phyloP scores from a whole-genome alignment of 2,888 invertebrate species.

The Synanthedon vespiformis region DNA sequence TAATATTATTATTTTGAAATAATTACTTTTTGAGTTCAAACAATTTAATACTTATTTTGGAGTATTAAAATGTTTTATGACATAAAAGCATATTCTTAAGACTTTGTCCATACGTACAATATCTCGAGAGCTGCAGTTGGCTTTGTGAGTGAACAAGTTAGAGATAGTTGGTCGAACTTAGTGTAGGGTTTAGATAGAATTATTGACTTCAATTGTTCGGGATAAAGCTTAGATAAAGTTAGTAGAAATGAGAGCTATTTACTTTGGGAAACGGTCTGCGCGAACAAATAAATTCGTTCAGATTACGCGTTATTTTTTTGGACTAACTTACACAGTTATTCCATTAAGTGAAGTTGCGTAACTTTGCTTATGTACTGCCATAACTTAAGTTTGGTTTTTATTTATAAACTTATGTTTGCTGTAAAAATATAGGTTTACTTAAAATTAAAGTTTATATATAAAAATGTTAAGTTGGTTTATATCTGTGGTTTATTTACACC shows the following conservation, averaged over 20 bases:
- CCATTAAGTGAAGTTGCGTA: background rate
- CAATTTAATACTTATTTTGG: too few relatives aligned
- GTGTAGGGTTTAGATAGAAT: constrained; percentile 8
- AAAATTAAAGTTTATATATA: too few relatives aligned
- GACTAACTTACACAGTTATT: background rate
- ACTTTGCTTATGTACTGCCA: background rate
- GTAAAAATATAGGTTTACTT: too few relatives aligned
- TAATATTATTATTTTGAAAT: too few relatives aligned
- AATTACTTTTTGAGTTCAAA: too few relatives aligned
- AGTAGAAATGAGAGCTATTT: background rate
- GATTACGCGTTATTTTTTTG: background rate
- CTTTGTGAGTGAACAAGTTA: constrained; percentile 11
- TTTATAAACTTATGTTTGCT: too few relatives aligned
- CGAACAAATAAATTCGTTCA: background rate
- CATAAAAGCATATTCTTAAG: too few relatives aligned
- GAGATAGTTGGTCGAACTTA: constrained; percentile 13
- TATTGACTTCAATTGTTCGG: constrained; percentile 23
- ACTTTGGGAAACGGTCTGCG: background rate
- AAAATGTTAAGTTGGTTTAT: too few relatives aligned
- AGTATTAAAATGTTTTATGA: too few relatives aligned
- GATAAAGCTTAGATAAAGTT: background rate
- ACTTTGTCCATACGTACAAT: constrained; percentile 1
- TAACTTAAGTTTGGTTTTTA: background rate
- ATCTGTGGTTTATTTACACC: too few relatives aligned
- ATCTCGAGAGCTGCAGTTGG: constrained; percentile 15